Percentiles rank a stretch among this genome's conserved stretches.
These are phyloP conservation scores for Menidia menidia DNA, from an alignment of 2,797 vertebrate species.

Conservation along the genomic window DNA sequence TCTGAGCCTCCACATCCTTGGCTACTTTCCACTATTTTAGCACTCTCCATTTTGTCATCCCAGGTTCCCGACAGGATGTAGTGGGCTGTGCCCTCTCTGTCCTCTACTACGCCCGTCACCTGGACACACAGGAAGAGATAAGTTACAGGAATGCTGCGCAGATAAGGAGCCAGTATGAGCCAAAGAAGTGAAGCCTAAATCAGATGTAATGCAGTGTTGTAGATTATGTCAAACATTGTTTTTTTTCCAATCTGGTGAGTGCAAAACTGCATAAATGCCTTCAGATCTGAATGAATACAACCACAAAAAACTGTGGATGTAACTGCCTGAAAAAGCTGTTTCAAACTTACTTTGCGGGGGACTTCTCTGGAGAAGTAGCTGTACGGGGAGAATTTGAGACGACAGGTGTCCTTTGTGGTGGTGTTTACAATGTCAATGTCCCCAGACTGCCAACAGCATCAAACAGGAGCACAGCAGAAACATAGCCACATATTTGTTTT, in stretches of 20 bases:
- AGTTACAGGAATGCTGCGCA: neutral
- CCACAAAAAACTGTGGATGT: neutral
- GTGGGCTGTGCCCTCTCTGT: conserved; percentile 85
- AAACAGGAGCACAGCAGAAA: conserved; percentile 27
- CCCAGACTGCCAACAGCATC: conserved; percentile 86
- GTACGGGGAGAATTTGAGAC: conserved; percentile 96
- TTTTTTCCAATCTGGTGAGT: neutral
- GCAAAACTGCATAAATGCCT: neutral
- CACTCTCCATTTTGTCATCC: conserved; percentile 96
- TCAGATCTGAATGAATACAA: neutral
- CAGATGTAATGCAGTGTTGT: neutral
- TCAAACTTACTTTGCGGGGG: conserved; percentile 88
- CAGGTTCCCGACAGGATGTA: conserved; percentile 92
- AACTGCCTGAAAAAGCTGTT: conserved; percentile 3
- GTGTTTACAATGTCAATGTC: conserved; percentile 96
- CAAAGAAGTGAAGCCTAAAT: neutral
- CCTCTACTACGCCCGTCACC: conserved; percentile 93
- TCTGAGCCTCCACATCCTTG: conserved; percentile 89
- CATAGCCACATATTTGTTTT: neutral
- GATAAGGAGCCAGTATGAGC: neutral
- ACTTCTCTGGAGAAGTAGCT: conserved; percentile 97
- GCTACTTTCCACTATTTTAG: conserved; percentile 86
- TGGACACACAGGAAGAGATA: conserved; percentile 55
- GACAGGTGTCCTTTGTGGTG: conserved; percentile 92
- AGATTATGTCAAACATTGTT: conserved; percentile 2